phyloP scores from a whole-genome alignment of 2,797 vertebrate species.

The Urophycis tenuis region DNA sequence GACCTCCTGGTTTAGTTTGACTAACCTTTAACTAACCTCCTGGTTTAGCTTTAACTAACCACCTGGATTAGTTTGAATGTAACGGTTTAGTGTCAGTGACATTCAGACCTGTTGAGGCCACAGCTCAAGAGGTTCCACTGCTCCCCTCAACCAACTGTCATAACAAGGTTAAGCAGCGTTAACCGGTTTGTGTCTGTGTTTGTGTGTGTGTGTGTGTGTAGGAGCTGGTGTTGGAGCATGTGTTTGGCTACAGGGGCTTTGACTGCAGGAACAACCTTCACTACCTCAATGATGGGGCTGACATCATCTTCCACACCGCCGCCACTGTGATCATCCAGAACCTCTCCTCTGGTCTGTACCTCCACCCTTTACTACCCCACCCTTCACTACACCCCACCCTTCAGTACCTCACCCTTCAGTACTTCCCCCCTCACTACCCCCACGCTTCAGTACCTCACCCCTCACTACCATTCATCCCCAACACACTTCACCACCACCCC shows the following conservation, averaged over 20 bases:
- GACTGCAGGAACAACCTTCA: constrained; percentile 98
- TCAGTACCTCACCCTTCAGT: not conserved
- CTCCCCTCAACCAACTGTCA: not conserved
- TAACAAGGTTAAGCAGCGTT: not conserved
- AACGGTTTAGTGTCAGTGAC: too few relatives aligned
- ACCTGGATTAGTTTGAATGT: too few relatives aligned
- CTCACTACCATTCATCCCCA: constrained; percentile 63
- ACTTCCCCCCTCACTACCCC: not conserved
- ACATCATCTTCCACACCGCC: constrained; percentile 93
- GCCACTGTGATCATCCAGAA: constrained; percentile 86
- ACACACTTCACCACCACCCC: not conserved
- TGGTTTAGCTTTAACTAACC: too few relatives aligned
- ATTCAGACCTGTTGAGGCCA: too few relatives aligned
- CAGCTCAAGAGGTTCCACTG: not conserved
- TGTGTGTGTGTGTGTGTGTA: constrained; percentile 32
- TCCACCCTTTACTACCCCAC: not conserved
- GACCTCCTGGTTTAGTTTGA: not conserved
- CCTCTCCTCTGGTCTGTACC: constrained; percentile 49
- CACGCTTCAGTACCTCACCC: constrained; percentile 5
- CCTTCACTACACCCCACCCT: not conserved
- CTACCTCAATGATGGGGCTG: constrained; percentile 91
- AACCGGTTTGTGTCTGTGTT: not conserved
- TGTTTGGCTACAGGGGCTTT: constrained; percentile 94
- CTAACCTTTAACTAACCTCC: not conserved
- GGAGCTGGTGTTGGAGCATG: constrained; percentile 90